Conservation (phyloP, 2,888 invertebrate genomes). For the Eupithecia insigniata region DNA sequence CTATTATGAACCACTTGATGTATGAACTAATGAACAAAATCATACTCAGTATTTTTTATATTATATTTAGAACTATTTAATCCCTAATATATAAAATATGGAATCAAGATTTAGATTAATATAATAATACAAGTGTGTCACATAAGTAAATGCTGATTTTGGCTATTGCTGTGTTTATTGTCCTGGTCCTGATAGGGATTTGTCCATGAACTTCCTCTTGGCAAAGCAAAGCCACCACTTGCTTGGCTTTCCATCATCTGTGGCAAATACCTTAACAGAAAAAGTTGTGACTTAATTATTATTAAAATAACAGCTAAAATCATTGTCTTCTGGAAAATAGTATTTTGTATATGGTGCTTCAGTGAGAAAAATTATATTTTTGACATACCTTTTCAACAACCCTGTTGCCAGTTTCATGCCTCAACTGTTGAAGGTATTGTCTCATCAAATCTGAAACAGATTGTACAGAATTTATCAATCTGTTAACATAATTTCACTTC, state of each 20-base stretch:
- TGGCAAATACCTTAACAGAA: constrained; percentile 86
- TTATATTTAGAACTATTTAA: constrained; percentile 1
- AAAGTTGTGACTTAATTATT: neutral
- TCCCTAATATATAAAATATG: constrained; percentile 18
- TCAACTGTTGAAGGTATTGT: constrained; percentile 95
- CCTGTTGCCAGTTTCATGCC: constrained; percentile 97
- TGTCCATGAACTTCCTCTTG: constrained; percentile 99
- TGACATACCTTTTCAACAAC: constrained; percentile 92
- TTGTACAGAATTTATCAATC: neutral
- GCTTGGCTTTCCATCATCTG: constrained; percentile 96
- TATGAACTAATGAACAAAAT: neutral
- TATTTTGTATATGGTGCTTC: too few relatives aligned
- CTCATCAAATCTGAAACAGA: constrained; percentile 91
- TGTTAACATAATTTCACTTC: neutral
- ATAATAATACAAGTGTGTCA: constrained; percentile 30
- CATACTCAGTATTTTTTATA: constrained; percentile 13
- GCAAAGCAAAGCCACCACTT: constrained; percentile 99
- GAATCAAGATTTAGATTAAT: constrained; percentile 27
- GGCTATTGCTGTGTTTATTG: constrained; percentile 77
- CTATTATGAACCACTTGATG: constrained; percentile 2
- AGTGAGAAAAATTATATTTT: neutral
- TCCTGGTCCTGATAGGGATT: constrained; percentile 95
- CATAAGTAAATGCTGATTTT: constrained; percentile 45
- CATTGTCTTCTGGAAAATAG: too few relatives aligned
- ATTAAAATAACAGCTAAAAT: neutral